phyloP scores from a whole-genome alignment of 2,888 invertebrate species.

The Chrysina gloriosa region DNA sequence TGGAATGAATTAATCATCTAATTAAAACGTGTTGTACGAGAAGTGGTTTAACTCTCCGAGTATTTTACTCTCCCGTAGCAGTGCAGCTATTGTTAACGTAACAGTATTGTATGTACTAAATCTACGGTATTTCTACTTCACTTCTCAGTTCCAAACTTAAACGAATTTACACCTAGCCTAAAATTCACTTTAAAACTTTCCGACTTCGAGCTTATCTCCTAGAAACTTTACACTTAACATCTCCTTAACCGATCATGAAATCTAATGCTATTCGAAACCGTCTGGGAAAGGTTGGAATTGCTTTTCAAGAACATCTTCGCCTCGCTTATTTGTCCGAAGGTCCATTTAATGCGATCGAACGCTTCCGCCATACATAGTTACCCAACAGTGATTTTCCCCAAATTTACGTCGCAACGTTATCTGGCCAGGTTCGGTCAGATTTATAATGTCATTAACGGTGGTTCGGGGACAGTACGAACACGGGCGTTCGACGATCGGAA shows the following conservation, averaged over 20 bases:
- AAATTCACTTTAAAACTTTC: too few species aligned
- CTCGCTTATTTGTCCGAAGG: slow-evolving; percentile 4
- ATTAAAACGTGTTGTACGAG: too few species aligned
- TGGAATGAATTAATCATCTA: too few species aligned
- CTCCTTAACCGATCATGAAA: background rate
- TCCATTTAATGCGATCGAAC: slow-evolving; percentile 7
- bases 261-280: background rate
- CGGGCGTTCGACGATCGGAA: background rate
- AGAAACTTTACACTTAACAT: too few species aligned
- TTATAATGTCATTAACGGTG: slow-evolving; percentile 25
- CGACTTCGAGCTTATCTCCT: too few species aligned
- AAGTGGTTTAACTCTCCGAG: too few species aligned
- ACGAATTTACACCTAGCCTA: too few species aligned
- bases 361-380: background rate
- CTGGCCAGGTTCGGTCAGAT: slow-evolving; percentile 14
- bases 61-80: too few species aligned
- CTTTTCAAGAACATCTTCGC: background rate
- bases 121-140: too few species aligned
- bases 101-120: too few species aligned
- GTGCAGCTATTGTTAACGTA: too few species aligned
- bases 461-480: background rate
- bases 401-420: slow-evolving; percentile 12
- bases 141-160: too few species aligned
- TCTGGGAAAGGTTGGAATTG: background rate
- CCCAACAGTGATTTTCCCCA: slow-evolving; percentile 14